These are phyloP conservation scores for Cylloceria caligata DNA, from an alignment of 2,888 invertebrate genomes.

Conservation along the genomic window DNA sequence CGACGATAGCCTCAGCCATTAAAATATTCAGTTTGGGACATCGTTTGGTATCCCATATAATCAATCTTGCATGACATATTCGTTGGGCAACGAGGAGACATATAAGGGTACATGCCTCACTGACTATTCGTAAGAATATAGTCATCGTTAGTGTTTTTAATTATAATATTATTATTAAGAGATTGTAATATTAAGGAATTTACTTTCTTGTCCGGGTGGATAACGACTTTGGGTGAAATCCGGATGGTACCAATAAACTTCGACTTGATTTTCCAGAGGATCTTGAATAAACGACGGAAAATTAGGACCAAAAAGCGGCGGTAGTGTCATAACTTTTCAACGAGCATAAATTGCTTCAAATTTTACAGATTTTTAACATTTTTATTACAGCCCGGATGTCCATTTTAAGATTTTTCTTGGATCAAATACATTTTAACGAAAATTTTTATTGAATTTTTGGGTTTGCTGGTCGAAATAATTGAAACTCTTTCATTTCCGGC, in stretches of 20 bases:
- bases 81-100: constrained; percentile 86
- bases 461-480: constrained; percentile 51
- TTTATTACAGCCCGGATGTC: constrained; percentile 32
- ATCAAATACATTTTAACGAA: constrained; percentile 49
- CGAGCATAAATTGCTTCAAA: constrained; percentile 49
- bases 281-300: constrained; percentile 77
- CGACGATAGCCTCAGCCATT: constrained; percentile 86
- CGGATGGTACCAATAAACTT: constrained; percentile 86
- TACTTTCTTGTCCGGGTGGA: constrained; percentile 83
- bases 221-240: constrained; percentile 87
- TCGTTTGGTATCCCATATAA: constrained; percentile 72
- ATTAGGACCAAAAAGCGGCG: constrained; percentile 74
- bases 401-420: constrained; percentile 35
- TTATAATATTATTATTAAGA: background rate
- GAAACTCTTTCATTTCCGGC: constrained; percentile 22
- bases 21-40: constrained; percentile 84
- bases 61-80: constrained; percentile 73
- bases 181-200: constrained; percentile 31
- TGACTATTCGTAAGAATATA: constrained; percentile 80
- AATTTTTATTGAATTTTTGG: constrained; percentile 56
- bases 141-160: background rate
- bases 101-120: constrained; percentile 88
- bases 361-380: constrained; percentile 43
- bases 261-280: constrained; percentile 74
- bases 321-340: constrained; percentile 76